Conservation (phyloP, 2,888 invertebrate species). For the Heliothis peltigera region DNA sequence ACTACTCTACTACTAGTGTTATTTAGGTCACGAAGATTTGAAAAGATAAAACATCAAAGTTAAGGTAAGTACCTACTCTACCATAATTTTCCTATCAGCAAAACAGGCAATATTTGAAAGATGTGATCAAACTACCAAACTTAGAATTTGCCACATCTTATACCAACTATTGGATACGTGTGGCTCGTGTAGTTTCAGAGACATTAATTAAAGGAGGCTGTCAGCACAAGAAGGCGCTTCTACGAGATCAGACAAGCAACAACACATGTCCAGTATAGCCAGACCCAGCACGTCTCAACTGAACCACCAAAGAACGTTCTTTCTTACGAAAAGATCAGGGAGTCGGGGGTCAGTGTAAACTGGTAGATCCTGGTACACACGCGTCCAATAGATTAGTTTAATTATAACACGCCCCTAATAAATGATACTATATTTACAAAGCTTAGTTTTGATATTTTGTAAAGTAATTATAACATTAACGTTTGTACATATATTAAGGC, state of each 20-base stretch:
- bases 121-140: slow-evolving; percentile 71
- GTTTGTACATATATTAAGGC: slow-evolving; percentile 29
- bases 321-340: slow-evolving; percentile 51
- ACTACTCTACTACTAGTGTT: too few species aligned
- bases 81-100: slow-evolving; percentile 21
- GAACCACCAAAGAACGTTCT: slow-evolving; percentile 51
- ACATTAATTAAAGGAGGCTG: slow-evolving; percentile 88
- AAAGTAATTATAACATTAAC: slow-evolving; percentile 38
- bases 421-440: slow-evolving; percentile 69
- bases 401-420: slow-evolving; percentile 78
- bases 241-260: slow-evolving; percentile 79
- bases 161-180: slow-evolving; percentile 77
- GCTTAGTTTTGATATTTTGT: slow-evolving; percentile 59
- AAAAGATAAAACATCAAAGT: slow-evolving; percentile 37
- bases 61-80: slow-evolving; percentile 22
- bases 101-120: slow-evolving; percentile 51
- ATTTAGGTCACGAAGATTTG: slow-evolving; percentile 12
- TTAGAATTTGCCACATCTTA: slow-evolving; percentile 75
- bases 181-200: slow-evolving; percentile 76
- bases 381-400: slow-evolving; percentile 81
- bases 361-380: slow-evolving; percentile 71
- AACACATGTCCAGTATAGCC: slow-evolving; percentile 73
- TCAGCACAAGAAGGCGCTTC: slow-evolving; percentile 86
- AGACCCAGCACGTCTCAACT: slow-evolving; percentile 65
- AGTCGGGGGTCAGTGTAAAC: slow-evolving; percentile 63